Conservation (phyloP, 2,113 vertebrate genomes). For the cattle (Bos taurus) region ARS-UCD2.0 NC_037345.1:42303001-42303500, state of each 20-base stretch:
- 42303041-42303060: neutral
- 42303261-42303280: slow-evolving; percentile 59
- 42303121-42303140: rapidly evolving
- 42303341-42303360: slow-evolving; percentile 37
- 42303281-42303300: slow-evolving; percentile 36
- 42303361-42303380: slow-evolving; percentile 52
- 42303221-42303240: slow-evolving; percentile 7
- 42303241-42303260: slow-evolving; percentile 15
- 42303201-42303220: neutral
- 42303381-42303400: neutral
- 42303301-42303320: slow-evolving; percentile 45
- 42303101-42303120: neutral
- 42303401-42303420: neutral
- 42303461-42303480: neutral
- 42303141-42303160: neutral
- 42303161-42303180: rapidly evolving
- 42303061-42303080: neutral
- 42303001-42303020: neutral
- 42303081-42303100: rapidly evolving
- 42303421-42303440: neutral
- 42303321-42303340: slow-evolving; percentile 59
- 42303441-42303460: neutral
- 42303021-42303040: neutral
- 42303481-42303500: neutral
- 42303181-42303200: neutral